Conservation (phyloP, 2,797 vertebrate genomes). For the Artibeus jamaicensis region DNA sequence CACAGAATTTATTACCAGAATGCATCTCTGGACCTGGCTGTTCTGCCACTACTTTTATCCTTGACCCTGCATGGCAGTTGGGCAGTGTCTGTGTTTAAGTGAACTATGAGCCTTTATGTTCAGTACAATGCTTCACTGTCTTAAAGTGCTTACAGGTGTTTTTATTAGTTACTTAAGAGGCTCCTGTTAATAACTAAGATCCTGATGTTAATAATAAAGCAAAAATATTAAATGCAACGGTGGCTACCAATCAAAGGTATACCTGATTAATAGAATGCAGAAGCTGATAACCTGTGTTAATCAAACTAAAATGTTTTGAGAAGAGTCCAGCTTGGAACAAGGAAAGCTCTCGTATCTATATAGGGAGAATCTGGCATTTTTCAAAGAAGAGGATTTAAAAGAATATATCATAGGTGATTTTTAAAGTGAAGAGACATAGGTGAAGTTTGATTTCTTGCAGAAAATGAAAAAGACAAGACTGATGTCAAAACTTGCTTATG, state of each 20-base stretch:
- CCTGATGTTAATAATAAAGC: slow-evolving; percentile 29
- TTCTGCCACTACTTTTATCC: slow-evolving; percentile 55
- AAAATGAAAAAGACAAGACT: not conserved
- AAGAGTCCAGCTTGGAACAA: not conserved
- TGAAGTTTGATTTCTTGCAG: not conserved
- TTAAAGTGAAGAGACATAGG: not conserved
- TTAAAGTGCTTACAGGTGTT: slow-evolving; percentile 56
- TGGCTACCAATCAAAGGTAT: not conserved
- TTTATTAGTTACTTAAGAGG: slow-evolving; percentile 34
- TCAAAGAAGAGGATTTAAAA: not conserved
- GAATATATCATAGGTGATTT: not conserved
- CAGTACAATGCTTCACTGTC: slow-evolving; percentile 63
- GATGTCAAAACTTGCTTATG: not conserved
- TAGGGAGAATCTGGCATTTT: not conserved
- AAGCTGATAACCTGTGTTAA: not conserved
- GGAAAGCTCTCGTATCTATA: not conserved
- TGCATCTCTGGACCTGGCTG: not conserved
- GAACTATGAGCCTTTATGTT: slow-evolving; percentile 44
- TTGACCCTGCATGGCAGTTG: slow-evolving; percentile 48
- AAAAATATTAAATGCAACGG: not conserved
- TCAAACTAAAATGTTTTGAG: not conserved
- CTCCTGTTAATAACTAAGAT: slow-evolving; percentile 49
- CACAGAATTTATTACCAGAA: slow-evolving; percentile 47
- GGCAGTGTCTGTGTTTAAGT: slow-evolving; percentile 15
- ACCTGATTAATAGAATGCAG: not conserved